Conservation (phyloP, 2,113 vertebrate genomes). For the Leucosticte australis region DNA sequence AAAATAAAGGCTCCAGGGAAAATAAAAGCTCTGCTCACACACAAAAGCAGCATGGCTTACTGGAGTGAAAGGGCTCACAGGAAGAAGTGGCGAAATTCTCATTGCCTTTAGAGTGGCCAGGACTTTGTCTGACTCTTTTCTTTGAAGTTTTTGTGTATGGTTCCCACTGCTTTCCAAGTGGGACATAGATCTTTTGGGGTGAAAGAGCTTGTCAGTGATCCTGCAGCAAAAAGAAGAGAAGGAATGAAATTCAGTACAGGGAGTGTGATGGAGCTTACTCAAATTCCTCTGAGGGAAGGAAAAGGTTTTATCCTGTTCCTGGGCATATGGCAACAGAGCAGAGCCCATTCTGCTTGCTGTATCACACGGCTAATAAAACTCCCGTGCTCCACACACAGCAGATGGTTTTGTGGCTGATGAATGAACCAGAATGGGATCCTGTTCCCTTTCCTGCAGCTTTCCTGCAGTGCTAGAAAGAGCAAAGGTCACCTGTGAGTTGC, state of each 20-base stretch:
- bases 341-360: conserved; percentile 21
- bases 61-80: neutral
- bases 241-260: neutral
- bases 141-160: neutral
- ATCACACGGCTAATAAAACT: conserved; percentile 43
- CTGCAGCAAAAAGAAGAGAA: neutral
- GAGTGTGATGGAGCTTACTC: neutral
- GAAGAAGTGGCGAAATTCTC: neutral
- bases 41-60: neutral
- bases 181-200: neutral
- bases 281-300: neutral
- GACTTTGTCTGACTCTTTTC: neutral
- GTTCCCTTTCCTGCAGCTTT: conserved; percentile 10
- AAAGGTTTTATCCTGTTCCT: neutral
- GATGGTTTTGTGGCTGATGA: conserved; percentile 42
- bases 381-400: neutral
- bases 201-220: neutral
- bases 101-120: neutral
- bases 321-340: neutral
- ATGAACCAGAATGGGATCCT: conserved; percentile 18
- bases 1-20: neutral
- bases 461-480: neutral
- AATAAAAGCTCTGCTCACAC: neutral
- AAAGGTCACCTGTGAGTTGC: neutral
- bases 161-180: neutral